These are phyloP conservation scores for Chaetogeoica ovagalla DNA, from an alignment of 2,888 invertebrate genomes.

Conservation along the genomic window DNA sequence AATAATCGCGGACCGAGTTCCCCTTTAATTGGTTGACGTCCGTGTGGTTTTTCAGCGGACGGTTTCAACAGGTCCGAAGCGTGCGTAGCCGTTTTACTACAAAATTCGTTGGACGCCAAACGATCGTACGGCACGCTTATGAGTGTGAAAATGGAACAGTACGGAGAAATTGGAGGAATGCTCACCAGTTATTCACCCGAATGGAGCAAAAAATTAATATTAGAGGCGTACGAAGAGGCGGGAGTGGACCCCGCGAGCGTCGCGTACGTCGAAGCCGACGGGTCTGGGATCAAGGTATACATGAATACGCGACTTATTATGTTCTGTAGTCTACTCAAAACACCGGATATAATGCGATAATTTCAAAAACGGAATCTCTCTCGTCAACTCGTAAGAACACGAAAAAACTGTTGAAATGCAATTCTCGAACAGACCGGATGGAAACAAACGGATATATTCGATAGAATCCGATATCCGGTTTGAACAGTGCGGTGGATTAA, in stretches of 20 bases:
- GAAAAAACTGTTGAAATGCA: too few relatives aligned
- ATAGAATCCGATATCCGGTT: too few relatives aligned
- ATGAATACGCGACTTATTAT: too few relatives aligned
- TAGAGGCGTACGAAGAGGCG: constrained; percentile 60
- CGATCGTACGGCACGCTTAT: constrained; percentile 30
- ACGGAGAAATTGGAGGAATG: constrained; percentile 8
- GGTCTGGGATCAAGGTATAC: constrained; percentile 60
- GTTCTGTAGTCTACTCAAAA: background rate
- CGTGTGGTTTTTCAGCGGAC: constrained; percentile 57
- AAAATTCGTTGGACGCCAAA: constrained; percentile 57
- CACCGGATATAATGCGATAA: too few relatives aligned
- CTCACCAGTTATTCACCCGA: constrained; percentile 28
- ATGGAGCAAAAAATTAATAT: constrained; percentile 3
- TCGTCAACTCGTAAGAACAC: too few relatives aligned
- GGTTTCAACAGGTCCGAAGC: constrained; percentile 62
- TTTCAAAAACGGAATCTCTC: too few relatives aligned
- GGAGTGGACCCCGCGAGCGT: constrained; percentile 59
- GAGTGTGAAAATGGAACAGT: constrained; percentile 33
- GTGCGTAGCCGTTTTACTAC: constrained; percentile 60
- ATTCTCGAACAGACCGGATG: too few relatives aligned
- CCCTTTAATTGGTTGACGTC: too few relatives aligned
- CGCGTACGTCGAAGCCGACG: constrained; percentile 64
- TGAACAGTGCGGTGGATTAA: too few relatives aligned
- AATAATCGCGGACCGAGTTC: too few relatives aligned
- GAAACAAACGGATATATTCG: too few relatives aligned